Conservation (phyloP, 2,888 invertebrate genomes). For the Ferrisia virgata region DNA sequence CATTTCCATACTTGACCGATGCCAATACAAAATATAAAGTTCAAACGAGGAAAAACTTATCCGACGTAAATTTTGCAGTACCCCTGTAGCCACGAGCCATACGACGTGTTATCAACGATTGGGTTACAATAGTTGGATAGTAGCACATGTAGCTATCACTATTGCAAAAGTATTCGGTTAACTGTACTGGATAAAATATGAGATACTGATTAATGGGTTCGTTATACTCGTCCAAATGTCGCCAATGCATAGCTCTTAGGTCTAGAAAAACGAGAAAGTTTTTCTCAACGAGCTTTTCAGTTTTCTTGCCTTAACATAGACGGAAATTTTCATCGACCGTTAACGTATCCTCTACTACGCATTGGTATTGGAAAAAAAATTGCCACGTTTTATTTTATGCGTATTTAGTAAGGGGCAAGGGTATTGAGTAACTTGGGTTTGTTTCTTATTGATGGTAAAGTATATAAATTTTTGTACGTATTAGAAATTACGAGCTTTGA, state of each 20-base stretch:
- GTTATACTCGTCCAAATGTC: slow-evolving; percentile 41
- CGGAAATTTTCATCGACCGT: slow-evolving; percentile 5
- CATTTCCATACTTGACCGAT: neutral
- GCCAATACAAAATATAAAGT: neutral
- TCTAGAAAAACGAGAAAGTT: slow-evolving; percentile 23
- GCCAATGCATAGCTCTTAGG: slow-evolving; percentile 32
- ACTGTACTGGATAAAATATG: slow-evolving; percentile 38
- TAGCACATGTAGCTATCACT: slow-evolving; percentile 28
- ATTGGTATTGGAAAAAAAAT: neutral
- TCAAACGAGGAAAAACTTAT: neutral
- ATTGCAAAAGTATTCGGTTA: slow-evolving; percentile 30
- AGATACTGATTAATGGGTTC: slow-evolving; percentile 43
- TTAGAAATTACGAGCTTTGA: too few species aligned
- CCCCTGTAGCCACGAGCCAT: neutral
- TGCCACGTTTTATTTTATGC: neutral
- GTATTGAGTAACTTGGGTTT: neutral
- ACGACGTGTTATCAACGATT: slow-evolving; percentile 26
- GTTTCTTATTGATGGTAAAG: too few species aligned
- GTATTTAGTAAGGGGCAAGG: neutral
- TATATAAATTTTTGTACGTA: too few species aligned
- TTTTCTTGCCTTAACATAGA: neutral
- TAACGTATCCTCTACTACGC: neutral
- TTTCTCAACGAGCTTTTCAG: slow-evolving; percentile 21
- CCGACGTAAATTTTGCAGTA: neutral
- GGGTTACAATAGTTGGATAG: slow-evolving; percentile 21